Evolutionary conservation across 2,797 vertebrate genomes (phyloP).

Genomic region (Brotogeris chrysoptera): DNA sequence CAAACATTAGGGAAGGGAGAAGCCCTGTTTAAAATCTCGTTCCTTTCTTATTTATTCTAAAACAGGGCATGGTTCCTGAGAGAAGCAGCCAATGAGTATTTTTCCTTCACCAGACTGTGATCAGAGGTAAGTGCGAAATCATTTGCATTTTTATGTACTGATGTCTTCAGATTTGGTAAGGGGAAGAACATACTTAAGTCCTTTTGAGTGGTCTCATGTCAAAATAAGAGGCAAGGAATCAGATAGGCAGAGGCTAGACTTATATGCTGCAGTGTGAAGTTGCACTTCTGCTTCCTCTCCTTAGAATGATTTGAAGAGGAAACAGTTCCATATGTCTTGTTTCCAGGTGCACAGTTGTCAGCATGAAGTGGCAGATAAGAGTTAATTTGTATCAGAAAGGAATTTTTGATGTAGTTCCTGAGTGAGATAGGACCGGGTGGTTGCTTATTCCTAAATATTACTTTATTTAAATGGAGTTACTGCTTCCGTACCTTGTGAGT

Average conservation of each 20-base stretch:
- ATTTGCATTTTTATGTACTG: neutral
- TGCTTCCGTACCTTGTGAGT: neutral
- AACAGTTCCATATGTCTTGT: neutral
- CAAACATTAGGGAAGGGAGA: neutral
- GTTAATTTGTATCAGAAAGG: neutral
- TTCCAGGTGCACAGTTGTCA: neutral
- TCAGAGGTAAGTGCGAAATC: constrained; percentile 13
- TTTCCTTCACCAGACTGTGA: neutral
- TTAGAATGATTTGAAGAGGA: neutral
- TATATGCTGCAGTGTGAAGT: neutral
- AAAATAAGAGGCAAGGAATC: neutral
- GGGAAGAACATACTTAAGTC: neutral
- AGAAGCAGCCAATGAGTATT: neutral
- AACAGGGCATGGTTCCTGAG: constrained; percentile 1
- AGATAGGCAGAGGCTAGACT: neutral
- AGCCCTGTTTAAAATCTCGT: neutral
- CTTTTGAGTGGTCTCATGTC: neutral
- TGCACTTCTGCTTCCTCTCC: neutral
- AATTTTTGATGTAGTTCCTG: neutral
- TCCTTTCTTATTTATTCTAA: constrained; percentile 12
- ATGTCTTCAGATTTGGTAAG: neutral
- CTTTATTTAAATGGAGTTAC: neutral
- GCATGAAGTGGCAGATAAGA: neutral
- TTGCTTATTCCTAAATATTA: neutral
- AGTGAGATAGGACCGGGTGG: neutral